phyloP scores from a whole-genome alignment of 2,888 invertebrate genomes.

The Nyleta sp. region DNA sequence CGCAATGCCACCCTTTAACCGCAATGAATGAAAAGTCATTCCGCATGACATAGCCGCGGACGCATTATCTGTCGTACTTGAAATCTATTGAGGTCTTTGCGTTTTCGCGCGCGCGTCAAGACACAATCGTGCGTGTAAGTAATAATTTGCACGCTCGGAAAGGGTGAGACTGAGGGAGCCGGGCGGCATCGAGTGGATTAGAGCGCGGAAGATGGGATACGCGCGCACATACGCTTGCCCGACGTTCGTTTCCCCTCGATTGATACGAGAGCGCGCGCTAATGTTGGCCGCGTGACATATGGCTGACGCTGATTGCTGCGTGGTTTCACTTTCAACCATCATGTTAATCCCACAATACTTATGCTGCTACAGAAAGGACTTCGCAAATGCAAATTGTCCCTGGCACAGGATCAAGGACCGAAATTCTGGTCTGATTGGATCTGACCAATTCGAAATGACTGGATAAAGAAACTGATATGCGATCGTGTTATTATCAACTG shows the following conservation, averaged over 20 bases:
- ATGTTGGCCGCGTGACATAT: constrained; percentile 76
- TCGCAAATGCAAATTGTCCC: constrained; percentile 14
- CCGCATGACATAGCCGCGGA: constrained; percentile 59
- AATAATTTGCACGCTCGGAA: constrained; percentile 64
- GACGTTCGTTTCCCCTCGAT: constrained; percentile 72
- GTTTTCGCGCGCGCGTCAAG: constrained; percentile 55
- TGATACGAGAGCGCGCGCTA: constrained; percentile 70
- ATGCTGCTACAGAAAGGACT: constrained; percentile 12
- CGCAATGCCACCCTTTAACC: constrained; percentile 65
- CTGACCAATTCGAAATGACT: not conserved
- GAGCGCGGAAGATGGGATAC: constrained; percentile 47
- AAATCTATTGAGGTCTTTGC: constrained; percentile 61
- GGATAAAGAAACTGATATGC: too few relatives aligned
- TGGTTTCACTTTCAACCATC: constrained; percentile 75
- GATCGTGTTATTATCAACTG: too few relatives aligned
- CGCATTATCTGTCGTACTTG: constrained; percentile 64
- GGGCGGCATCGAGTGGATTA: constrained; percentile 51
- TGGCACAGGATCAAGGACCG: constrained; percentile 1
- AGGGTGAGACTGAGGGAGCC: constrained; percentile 52
- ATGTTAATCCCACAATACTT: constrained; percentile 43
- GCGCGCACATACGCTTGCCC: constrained; percentile 39
- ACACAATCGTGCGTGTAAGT: constrained; percentile 65
- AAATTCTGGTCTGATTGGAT: not conserved
- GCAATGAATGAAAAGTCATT: constrained; percentile 66
- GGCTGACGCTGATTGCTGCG: constrained; percentile 74